Evolutionary conservation across 2,888 invertebrate genomes (phyloP).

Genomic region (Masnerella sp.): DNA sequence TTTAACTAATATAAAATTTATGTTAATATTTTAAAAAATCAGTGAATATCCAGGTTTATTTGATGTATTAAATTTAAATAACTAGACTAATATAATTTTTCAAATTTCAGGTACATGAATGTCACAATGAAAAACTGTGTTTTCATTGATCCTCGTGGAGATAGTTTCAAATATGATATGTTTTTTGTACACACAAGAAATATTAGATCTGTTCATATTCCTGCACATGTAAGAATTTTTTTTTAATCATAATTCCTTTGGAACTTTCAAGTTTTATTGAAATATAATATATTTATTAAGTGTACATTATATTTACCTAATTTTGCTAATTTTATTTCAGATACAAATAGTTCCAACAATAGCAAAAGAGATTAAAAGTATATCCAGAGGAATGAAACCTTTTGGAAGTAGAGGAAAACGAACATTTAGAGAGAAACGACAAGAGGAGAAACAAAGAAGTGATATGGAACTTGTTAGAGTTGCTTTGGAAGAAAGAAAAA

Average conservation of each 20-base stretch:
- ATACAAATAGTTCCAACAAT: conserved; percentile 79
- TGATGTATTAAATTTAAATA: no score
- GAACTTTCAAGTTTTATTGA: not conserved
- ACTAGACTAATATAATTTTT: no score
- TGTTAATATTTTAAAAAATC: not conserved
- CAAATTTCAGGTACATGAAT: conserved; percentile 86
- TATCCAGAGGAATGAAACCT: conserved; percentile 56
- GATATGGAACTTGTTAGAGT: no score
- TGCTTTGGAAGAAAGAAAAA: no score
- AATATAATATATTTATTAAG: no score
- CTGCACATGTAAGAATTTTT: conserved; percentile 74
- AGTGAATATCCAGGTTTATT: no score
- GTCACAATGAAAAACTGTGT: conserved; percentile 82
- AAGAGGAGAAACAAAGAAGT: no score
- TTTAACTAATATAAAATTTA: conserved; percentile 9
- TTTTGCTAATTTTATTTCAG: conserved; percentile 77
- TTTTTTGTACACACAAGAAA: conserved; percentile 83
- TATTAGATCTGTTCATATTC: conserved; percentile 84
- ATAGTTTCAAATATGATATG: conserved; percentile 81
- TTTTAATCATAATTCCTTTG: not conserved
- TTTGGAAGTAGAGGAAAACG: not conserved
- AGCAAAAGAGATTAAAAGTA: conserved; percentile 76
- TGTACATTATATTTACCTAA: no score
- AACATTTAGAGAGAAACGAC: conserved; percentile 1
- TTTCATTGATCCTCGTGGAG: conserved; percentile 82